Base-by-base conservation (phyloP, 2,888 invertebrate species). In the Melieria picta region DNA sequence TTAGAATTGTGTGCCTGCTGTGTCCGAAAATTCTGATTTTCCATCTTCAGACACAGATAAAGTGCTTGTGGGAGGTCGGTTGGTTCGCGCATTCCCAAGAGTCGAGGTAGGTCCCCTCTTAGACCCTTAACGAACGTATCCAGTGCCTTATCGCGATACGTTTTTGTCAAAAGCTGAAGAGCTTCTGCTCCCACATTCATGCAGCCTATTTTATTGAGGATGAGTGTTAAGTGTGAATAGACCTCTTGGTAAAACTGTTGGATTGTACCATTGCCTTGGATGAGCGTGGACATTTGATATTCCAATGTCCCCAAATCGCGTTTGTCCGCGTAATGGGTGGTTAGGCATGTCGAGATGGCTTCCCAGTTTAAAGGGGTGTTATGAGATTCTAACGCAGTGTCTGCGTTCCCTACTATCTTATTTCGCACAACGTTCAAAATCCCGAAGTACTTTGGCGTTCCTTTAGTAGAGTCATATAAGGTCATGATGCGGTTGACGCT, bases 121-220 rank as follows among this genome's bases (percentile, higher is more conserved):
- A 76, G 72, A 52, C 76, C 76, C 43, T 75, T 64, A 16, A 78
- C 63, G 46, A 78, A 78, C 2, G 77, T 76, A 63, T 79, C 77
- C 6, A 78, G 63, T 2, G 78, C 76, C 65, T 77, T 78, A 57
- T 74, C 70, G 45, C 77, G 46, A 56, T 78, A 76, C 2, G 74
- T 69, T 46, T 68, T 16, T 2, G 73, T 76, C 9, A 77, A 48
- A 6, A 75, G 48, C 0, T 68, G 42, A 6, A 75, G 46, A n/a
- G 76, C 42, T 45, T 79, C 77, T 5, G 13, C 11, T 7, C 75
- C 70, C 7, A 75, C 57, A 5, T 80, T 76, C 67, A 78, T 73
- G n/a, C 68, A 69, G 6, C 46, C 45, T 47, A 78, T 65, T 72
- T 80, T 77, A 66, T 78, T 79, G 42, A 79, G 13, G 5, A 78